phyloP scores from a whole-genome alignment of 2,113 vertebrate species.

The Indicator indicator region DNA sequence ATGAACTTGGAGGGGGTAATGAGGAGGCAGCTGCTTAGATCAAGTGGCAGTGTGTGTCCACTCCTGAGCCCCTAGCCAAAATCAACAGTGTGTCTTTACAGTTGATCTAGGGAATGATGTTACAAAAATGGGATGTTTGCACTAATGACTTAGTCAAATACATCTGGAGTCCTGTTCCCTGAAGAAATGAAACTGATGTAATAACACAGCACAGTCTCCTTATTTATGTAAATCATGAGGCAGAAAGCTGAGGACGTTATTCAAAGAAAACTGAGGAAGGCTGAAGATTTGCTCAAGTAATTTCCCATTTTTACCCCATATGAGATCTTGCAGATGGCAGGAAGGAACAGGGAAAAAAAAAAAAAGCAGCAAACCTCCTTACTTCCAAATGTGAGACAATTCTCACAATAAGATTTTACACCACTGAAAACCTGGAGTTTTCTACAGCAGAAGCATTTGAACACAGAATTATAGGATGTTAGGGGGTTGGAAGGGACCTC shows the following conservation, averaged over 20 bases:
- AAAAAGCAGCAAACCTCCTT: background rate
- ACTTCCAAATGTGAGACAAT: background rate
- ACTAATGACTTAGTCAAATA: conserved; percentile 61
- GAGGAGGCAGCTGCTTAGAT: conserved; percentile 50
- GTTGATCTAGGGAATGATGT: conserved; percentile 33
- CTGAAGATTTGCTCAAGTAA: conserved; percentile 47
- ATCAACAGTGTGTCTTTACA: conserved; percentile 52
- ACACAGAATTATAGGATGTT: background rate
- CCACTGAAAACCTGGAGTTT: background rate
- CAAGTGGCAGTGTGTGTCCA: conserved; percentile 46
- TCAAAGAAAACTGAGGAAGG: conserved; percentile 49
- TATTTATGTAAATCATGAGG: conserved; percentile 65
- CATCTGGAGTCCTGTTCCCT: conserved; percentile 55
- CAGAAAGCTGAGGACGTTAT: conserved; percentile 5
- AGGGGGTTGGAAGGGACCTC: no score
- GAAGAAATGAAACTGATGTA: conserved; percentile 54
- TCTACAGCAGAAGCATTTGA: background rate
- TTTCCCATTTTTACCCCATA: background rate
- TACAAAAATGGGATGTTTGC: conserved; percentile 55
- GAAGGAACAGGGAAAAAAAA: conserved; percentile 13
- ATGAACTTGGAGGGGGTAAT: conserved; percentile 13
- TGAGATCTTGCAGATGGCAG: conserved; percentile 52
- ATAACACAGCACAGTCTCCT: conserved; percentile 47
- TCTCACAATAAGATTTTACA: background rate
- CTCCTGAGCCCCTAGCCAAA: conserved; percentile 43